Evolutionary conservation across 2,113 vertebrate species (phyloP).

Genomic region (Campylomormyrus tamandua): DNA sequence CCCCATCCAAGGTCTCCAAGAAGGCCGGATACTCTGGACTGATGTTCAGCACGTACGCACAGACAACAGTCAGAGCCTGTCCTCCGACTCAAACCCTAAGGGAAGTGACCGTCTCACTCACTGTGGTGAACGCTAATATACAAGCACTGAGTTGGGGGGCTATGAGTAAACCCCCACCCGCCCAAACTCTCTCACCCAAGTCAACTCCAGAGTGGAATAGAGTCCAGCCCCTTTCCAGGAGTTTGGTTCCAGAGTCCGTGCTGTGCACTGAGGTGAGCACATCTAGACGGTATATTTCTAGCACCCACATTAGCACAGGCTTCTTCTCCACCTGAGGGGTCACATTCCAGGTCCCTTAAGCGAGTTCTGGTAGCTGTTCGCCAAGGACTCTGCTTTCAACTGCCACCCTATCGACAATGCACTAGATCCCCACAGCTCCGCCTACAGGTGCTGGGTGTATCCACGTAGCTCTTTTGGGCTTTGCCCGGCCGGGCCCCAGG

Average conservation of each 20-base stretch:
- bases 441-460: not conserved
- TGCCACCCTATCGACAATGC: not conserved
- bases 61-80: not conserved
- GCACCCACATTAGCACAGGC: not conserved
- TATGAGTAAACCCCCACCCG: not conserved
- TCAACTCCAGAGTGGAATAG: not conserved
- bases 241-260: not conserved
- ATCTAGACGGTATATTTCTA: not conserved
- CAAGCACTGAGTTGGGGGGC: not conserved
- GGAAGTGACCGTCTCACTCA: not conserved
- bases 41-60: not conserved
- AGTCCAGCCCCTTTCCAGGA: too few relatives aligned
- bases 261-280: not conserved
- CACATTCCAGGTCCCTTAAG: not conserved
- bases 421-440: not conserved
- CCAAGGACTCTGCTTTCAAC: not conserved
- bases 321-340: too few relatives aligned
- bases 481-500: not conserved
- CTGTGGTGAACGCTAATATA: not conserved
- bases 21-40: not conserved
- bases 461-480: not conserved
- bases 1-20: not conserved
- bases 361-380: not conserved
- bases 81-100: not conserved
- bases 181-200: not conserved